These are phyloP conservation scores for Athetis lepigone DNA, from an alignment of 2,888 invertebrate species.

Conservation along the genomic window DNA sequence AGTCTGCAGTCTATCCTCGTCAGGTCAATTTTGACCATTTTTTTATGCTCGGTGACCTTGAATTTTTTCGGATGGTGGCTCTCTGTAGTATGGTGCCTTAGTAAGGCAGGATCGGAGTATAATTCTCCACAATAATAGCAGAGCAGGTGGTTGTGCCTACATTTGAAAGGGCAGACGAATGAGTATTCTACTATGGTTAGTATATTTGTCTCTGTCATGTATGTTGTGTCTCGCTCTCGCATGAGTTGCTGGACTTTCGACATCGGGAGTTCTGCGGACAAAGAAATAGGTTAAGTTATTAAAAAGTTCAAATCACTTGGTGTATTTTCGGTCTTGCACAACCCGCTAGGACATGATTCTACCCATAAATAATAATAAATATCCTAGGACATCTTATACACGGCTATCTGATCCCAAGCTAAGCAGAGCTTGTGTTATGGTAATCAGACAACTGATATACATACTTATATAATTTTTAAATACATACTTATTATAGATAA, in stretches of 20 bases:
- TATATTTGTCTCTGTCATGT: conserved; percentile 84
- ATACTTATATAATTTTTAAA: no score
- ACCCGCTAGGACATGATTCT: no score
- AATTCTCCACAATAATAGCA: conserved; percentile 84
- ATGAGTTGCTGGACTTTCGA: conserved; percentile 81
- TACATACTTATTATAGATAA: no score
- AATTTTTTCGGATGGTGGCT: conserved; percentile 80
- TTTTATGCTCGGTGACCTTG: conserved; percentile 81
- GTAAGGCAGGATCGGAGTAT: conserved; percentile 71
- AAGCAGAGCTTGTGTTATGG: no score
- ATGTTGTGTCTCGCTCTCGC: conserved; percentile 81
- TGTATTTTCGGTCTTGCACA: no score
- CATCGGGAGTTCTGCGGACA: conserved; percentile 76
- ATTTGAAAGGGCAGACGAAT: conserved; percentile 83
- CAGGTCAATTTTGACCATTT: conserved; percentile 84
- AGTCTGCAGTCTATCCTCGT: conserved; percentile 82
- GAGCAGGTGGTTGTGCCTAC: conserved; percentile 82
- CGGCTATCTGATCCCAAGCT: no score
- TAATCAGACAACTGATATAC: no score
- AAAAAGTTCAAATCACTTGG: no score
- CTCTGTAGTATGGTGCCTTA: conserved; percentile 73
- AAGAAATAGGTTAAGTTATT: no score
- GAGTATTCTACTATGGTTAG: conserved; percentile 82
- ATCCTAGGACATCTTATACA: no score
- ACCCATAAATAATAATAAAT: no score